Base-by-base conservation (phyloP, 1,140 invertebrate species). In the Aethina tumida region DNA sequence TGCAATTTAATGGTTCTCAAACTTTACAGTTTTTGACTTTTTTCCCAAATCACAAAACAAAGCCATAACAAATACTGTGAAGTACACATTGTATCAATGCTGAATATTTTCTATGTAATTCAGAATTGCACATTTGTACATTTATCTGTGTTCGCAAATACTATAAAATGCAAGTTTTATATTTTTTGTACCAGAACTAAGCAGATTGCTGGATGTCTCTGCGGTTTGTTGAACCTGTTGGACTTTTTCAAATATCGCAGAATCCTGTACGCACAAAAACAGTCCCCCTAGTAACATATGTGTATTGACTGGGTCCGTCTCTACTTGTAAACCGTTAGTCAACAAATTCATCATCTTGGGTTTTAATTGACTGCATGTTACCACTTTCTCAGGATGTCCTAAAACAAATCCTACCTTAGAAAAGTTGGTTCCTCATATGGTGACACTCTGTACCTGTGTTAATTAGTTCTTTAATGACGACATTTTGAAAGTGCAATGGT, bases 401-500 rank as follows among this genome's bases (percentile, higher is more conserved):
- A 26, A 4, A 25, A 29, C 25, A 34, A 26, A 10, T 17, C n/a
- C 38, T 49, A 49, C 47, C 35, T 24, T 12, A 6, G 20, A 35
- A 35, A 10, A 12, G 8, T 2, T 14, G 3, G 10, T 4, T 9
- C 10, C 10, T 3, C 14, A 5, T 12, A 27, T 9, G 7, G 10
- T 2, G 5, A 14, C 4, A 30, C 17, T 39, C 24, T 21, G 8
- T 50, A 56, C 56, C 50, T 32, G 47, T 49, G 32, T 63, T 60
- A 6, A 73, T 74, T 25, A 85, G 65, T 58, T 87, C 84, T 35
- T 83, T 79, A 16, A 89, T 86, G 6, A 72, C 65, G 27, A 89
- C 63, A 55, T 79, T 83, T 67, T 83, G 82, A 60, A 93, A 95
- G 67, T 97, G 92, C 25, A 95, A 67, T 0, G 94, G 93, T 43